Evolutionary conservation across 35 echinoderm and acorn worm species (phyloP).

Genomic region (Heliocidaris erythrogramma): DNA sequence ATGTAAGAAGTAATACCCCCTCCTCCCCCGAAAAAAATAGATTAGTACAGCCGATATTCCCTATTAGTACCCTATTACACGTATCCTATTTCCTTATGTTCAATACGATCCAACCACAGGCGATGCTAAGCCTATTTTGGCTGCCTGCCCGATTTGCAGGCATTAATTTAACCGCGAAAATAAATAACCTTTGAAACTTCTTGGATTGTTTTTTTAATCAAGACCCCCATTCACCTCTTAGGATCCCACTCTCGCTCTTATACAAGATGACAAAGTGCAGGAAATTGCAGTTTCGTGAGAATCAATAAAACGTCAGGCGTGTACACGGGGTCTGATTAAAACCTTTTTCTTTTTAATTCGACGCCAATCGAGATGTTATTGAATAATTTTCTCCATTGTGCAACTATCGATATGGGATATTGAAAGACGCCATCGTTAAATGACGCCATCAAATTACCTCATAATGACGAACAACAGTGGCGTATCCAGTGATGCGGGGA

Average conservation of each 20-base stretch:
- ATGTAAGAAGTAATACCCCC: not conserved
- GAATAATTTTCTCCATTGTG: not conserved
- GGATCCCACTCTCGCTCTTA: not conserved
- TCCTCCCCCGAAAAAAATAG: not conserved
- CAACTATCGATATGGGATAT: not conserved
- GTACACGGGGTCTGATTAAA: not conserved
- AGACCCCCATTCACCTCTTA: not conserved
- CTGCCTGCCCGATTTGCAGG: not conserved
- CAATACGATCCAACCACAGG: not conserved
- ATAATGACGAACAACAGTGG: not conserved
- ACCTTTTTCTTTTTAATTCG: not conserved
- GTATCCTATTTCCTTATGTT: not conserved
- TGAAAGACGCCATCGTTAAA: conserved; percentile 8
- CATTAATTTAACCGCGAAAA: not conserved
- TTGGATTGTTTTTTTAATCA: conserved; percentile 13
- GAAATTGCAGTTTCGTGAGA: not conserved
- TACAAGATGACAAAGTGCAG: not conserved
- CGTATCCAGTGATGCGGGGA: not conserved
- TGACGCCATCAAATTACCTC: not conserved
- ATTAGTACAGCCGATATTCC: not conserved
- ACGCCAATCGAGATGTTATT: conserved; percentile 2
- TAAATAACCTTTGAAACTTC: not conserved
- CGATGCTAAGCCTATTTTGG: not conserved
- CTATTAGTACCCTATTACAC: not conserved
- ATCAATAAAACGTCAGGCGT: not conserved